Evolutionary conservation across 2,888 invertebrate genomes (phyloP).

Genomic region (Orchesella flavescens): DNA sequence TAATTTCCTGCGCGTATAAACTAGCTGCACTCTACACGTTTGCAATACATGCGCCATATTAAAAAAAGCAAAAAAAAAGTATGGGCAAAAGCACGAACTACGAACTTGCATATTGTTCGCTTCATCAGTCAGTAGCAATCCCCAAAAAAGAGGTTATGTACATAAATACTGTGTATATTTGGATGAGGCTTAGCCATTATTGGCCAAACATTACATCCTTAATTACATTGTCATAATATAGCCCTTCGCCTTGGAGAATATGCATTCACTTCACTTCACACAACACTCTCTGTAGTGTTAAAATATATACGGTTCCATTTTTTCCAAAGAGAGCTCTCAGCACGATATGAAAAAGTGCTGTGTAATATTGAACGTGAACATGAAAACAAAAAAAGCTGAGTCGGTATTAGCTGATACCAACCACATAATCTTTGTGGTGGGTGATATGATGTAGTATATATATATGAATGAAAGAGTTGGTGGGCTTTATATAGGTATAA

Average conservation of each 20-base stretch:
- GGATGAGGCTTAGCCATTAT: slow-evolving; percentile 37
- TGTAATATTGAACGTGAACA: slow-evolving; percentile 9
- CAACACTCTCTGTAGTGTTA: not conserved
- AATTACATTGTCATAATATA: slow-evolving; percentile 15
- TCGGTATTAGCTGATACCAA: slow-evolving; percentile 9
- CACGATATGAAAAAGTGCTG: not conserved
- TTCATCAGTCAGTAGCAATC: slow-evolving; percentile 4
- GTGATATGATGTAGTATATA: too few species aligned
- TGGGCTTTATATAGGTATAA: slow-evolving; percentile 13
- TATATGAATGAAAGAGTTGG: too few species aligned
- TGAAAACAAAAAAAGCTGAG: slow-evolving; percentile 22
- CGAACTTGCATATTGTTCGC: slow-evolving; percentile 10
- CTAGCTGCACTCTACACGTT: too few species aligned
- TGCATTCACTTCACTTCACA: not conserved
- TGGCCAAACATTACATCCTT: slow-evolving; percentile 30
- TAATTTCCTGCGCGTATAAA: too few species aligned
- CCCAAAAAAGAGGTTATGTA: slow-evolving; percentile 53
- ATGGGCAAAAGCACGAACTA: too few species aligned
- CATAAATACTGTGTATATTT: slow-evolving; percentile 38
- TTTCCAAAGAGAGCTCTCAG: slow-evolving; percentile 24
- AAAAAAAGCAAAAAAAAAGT: too few species aligned
- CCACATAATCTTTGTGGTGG: not conserved
- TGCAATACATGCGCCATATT: too few species aligned
- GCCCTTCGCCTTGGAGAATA: slow-evolving; percentile 22
- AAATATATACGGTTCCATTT: slow-evolving; percentile 11